Evolutionary conservation across 2,113 vertebrate genomes (phyloP), one percentile per base, ranked within the genome.

Genomic region (Varanus salvator): DNA sequence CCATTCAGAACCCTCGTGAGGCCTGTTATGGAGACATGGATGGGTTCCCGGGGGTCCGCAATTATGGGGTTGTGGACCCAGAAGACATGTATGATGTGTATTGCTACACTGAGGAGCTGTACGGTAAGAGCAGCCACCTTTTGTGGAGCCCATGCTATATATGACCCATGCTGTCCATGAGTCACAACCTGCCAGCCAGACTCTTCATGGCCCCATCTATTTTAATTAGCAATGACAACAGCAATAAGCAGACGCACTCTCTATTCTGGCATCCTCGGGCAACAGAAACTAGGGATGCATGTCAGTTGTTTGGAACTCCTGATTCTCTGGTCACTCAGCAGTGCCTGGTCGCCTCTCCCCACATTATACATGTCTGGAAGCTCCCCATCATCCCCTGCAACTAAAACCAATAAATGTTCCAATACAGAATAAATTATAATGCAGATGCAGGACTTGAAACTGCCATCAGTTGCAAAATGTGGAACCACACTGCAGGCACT

Each of bases 21-120:
- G 98, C 98, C 17, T 99, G 99, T 71, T 99, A 98, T 0, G 98
- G 98, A 25, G 98, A 99, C 96, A 98, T 99, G 98, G 98, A 99
- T 0, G 98, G 98, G 14, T 93, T 97, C 44, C 98, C 98, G 0
- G 99, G 98, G 3, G 98, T 99, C 90, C 97, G 98, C 80, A 99
- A 98, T 95, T 98, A 99, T 0, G 99, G 98, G 0, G 95, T 97
- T 54, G 93, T 98, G 78, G 98, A 98, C 31, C 97, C 97, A 0
- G 96, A 98, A 78, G 98, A 99, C 94, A 97, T 97, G 93, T 99
- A 98, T 19, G 99, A 99, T 2, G 98, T 98, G 64, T 99, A 99
- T 96, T 99, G 99, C 94, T 99, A 99, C 0, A 96, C 98, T 1
- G 98, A 99, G 94, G 98, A 98, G 27, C 97, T 98, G 4, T 93